These are phyloP conservation scores for Bombus picipes DNA, from an alignment of 1,140 invertebrate species.

Conservation along the genomic window DNA sequence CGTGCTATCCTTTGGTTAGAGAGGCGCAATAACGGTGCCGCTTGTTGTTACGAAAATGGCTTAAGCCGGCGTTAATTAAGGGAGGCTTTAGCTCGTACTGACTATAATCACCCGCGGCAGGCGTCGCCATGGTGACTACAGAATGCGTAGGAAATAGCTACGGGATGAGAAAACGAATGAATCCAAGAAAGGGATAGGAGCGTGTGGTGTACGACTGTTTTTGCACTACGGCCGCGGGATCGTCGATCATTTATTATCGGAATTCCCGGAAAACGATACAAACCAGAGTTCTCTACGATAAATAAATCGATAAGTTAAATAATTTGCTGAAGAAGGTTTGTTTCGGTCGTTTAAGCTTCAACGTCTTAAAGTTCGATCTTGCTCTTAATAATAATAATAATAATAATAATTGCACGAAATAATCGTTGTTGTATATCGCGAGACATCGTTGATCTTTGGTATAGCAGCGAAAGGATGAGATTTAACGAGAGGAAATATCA, in stretches of 20 bases:
- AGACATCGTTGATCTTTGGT: too few species aligned
- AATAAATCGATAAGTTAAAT: too few species aligned
- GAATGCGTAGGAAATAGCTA: constrained; percentile 65
- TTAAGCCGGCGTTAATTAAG: constrained; percentile 78
- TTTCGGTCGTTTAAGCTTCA: too few species aligned
- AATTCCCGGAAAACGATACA: background rate
- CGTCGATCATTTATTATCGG: constrained; percentile 67
- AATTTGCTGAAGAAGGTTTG: too few species aligned
- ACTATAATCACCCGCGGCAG: constrained; percentile 71
- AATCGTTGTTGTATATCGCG: too few species aligned
- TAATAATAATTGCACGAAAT: too few species aligned
- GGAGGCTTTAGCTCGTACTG: constrained; percentile 73
- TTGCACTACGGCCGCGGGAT: constrained; percentile 50
- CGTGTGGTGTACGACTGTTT: constrained; percentile 58
- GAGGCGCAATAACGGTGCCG: constrained; percentile 44
- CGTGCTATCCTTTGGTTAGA: constrained; percentile 40
- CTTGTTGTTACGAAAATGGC: constrained; percentile 72
- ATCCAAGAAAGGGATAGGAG: constrained; percentile 50
- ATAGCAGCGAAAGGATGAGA: too few species aligned
- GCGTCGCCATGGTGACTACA: constrained; percentile 68
- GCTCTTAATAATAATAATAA: too few species aligned
- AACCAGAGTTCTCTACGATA: background rate
- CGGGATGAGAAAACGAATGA: constrained; percentile 65
- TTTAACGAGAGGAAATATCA: too few species aligned
- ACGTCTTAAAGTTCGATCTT: too few species aligned